A percentile compares a stretch with the other conserved stretches of the same genome.
phyloP scores from a whole-genome alignment of 2,888 invertebrate species.

The Julus scanicus region DNA sequence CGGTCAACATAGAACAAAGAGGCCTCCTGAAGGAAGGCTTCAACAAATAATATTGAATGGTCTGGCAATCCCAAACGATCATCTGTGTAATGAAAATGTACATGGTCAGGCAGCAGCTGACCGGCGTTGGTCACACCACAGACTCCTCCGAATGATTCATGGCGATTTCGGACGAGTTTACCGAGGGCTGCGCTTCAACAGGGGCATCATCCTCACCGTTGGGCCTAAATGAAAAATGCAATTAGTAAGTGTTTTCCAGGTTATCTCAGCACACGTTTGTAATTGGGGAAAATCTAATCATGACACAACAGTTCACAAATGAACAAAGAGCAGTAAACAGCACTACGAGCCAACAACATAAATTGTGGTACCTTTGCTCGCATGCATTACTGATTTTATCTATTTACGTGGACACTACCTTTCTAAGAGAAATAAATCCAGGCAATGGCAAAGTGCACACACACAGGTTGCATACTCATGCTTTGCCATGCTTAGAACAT shows the following conservation, averaged over 20 bases:
- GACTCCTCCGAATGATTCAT: constrained; percentile 32
- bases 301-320: no score
- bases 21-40: neutral
- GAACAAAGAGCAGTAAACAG: no score
- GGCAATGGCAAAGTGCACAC: neutral
- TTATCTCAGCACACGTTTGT: no score
- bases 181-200: constrained; percentile 44
- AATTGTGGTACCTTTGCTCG: no score
- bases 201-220: constrained; percentile 44
- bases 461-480: constrained; percentile 1
- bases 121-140: constrained; percentile 22
- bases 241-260: no score
- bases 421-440: neutral
- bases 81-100: constrained; percentile 43
- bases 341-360: no score
- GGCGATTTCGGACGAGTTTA: constrained; percentile 22
- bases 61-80: constrained; percentile 14
- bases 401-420: no score
- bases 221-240: constrained; percentile 39
- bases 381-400: no score
- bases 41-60: constrained; percentile 28
- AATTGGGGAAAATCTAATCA: no score
- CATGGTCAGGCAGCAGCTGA: neutral
- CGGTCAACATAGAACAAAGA: constrained; percentile 18
- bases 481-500: constrained; percentile 60